Conservation (phyloP, 2,113 vertebrate genomes). For the Talpa occidentalis region DNA sequence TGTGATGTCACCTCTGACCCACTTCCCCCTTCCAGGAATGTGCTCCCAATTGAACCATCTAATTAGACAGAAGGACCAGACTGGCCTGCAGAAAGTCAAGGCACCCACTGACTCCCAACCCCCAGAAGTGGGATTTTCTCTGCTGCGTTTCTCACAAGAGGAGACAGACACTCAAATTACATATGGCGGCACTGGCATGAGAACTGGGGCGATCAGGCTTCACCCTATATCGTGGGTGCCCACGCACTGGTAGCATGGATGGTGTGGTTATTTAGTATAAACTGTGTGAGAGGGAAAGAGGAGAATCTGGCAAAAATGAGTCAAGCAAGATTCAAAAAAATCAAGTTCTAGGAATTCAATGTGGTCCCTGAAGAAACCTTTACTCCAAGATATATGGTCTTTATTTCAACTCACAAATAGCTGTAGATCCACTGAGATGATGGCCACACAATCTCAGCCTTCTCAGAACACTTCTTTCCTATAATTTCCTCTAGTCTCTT, state of each 20-base stretch:
- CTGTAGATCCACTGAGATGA: background rate
- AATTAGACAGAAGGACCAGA: background rate
- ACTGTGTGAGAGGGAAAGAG: background rate
- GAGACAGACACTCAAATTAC: background rate
- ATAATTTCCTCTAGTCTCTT: background rate
- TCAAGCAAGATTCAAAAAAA: background rate
- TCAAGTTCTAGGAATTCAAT: background rate
- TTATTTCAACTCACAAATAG: background rate
- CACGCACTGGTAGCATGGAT: accelerated
- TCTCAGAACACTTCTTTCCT: background rate
- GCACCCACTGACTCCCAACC: background rate
- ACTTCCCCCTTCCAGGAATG: background rate
- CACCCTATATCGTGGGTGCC: background rate
- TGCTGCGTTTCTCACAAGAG: background rate
- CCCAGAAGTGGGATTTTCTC: background rate
- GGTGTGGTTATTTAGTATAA: background rate
- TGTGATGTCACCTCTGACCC: background rate
- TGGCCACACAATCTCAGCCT: background rate
- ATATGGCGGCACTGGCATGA: background rate
- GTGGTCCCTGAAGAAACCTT: background rate
- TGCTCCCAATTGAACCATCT: background rate
- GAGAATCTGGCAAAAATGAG: background rate
- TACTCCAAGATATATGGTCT: background rate
- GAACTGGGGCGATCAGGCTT: background rate
- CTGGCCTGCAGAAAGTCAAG: background rate